Evolutionary conservation across 2,113 vertebrate species (phyloP), one percentile per base, ranked within the genome.

Genomic region (Tyrannus savana): DNA sequence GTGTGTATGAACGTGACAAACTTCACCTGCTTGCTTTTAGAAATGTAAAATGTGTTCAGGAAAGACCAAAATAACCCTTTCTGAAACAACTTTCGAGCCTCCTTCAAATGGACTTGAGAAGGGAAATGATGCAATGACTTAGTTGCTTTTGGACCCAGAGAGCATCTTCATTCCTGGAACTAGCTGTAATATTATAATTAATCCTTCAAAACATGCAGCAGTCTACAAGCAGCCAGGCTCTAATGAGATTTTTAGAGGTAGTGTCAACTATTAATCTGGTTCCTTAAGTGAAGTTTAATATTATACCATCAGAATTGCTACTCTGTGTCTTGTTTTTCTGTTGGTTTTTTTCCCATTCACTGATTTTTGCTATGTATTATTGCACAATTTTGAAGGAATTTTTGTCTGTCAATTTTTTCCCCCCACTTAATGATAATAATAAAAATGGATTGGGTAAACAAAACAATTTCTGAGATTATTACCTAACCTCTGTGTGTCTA

Each of bases 371-470:
- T 96, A 66, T 93, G 94, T 96, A 42, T 97, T 96, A 96, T 97
- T 96, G 96, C 97, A 98, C 97, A 98, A 84, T 84, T 96, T 97
- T 92, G 96, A 97, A 96, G 96, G 85, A 97, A 52, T 95, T 93
- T 96, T 97, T 96, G 96, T 98, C 96, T 97, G 97, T 97, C 94
- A 89, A 4, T 95, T 93, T 63, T 84, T 66, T 41, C 39, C 39
- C 93, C 96, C 66, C 96, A 97, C 87, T 94, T 97, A 97, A 96
- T 97, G 97, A 96, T 95, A 84, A 97, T 92, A 94, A 96, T 95
- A 97, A 97, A 96, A 96, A 80, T 42, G 89, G 95, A 97, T 91
- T 95, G 97, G 93, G 94, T 97, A 91, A 97, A 96, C 76, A 85
- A 96, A 96, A 64, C n/a, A 18, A 30, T 30, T 94, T 28, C 44